These are phyloP conservation scores for Athalia rosae DNA, from an alignment of 2,888 invertebrate genomes.

Conservation along the genomic window DNA sequence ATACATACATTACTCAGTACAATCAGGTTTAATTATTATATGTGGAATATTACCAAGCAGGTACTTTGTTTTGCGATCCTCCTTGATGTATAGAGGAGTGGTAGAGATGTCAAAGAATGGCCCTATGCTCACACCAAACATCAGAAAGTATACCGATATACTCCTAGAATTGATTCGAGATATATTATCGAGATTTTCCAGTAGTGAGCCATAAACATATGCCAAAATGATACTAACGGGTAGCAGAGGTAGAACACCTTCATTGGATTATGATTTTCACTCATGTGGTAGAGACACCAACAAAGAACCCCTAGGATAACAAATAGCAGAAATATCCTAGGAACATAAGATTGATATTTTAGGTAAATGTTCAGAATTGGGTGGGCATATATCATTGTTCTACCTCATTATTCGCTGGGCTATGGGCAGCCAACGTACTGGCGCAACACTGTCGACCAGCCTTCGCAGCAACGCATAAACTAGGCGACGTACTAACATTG, in stretches of 20 bases:
- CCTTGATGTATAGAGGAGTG: constrained; percentile 68
- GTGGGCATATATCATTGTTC: constrained; percentile 5
- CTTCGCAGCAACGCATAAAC: constrained; percentile 79
- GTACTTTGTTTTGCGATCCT: constrained; percentile 70
- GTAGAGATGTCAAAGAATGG: constrained; percentile 83
- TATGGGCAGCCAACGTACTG: constrained; percentile 68
- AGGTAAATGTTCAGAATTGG: constrained; percentile 38
- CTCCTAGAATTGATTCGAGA: constrained; percentile 74
- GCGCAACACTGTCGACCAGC: constrained; percentile 74
- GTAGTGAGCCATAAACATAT: constrained; percentile 14
- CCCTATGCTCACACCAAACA: constrained; percentile 86
- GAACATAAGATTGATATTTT: constrained; percentile 66
- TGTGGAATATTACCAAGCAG: constrained; percentile 61
- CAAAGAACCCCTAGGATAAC: constrained; percentile 78
- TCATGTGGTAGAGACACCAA: constrained; percentile 84
- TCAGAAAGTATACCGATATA: constrained; percentile 84
- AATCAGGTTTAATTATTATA: neutral
- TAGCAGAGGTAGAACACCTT: constrained; percentile 91
- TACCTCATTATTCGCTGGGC: constrained; percentile 72
- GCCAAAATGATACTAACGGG: constrained; percentile 83
- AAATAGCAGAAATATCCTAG: constrained; percentile 80
- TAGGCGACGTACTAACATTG: constrained; percentile 87
- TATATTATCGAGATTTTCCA: constrained; percentile 25
- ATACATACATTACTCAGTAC: neutral
- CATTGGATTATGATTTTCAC: constrained; percentile 84